phyloP scores from a whole-genome alignment of 2,113 vertebrate genomes.

The Heptranchias perlo region DNA sequence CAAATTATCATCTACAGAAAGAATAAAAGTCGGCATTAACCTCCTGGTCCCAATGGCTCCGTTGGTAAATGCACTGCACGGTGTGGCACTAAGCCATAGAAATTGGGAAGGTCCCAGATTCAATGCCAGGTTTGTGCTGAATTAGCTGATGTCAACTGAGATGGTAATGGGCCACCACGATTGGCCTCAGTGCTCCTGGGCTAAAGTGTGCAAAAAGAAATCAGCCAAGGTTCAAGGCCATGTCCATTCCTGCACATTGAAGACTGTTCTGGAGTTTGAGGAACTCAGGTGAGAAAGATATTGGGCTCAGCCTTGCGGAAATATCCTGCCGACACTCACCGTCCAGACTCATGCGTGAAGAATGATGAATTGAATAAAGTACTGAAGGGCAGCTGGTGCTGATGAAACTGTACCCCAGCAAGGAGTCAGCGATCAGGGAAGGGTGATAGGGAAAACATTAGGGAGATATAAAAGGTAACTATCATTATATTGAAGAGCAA shows the following conservation, averaged over 20 bases:
- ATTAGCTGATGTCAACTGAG: not conserved
- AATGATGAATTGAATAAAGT: not conserved
- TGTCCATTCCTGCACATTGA: not conserved
- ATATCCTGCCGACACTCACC: not conserved
- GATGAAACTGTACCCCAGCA: not conserved
- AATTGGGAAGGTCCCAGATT: not conserved
- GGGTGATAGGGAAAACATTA: not conserved
- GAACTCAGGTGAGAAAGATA: not conserved
- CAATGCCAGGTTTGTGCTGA: not conserved
- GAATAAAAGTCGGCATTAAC: not conserved
- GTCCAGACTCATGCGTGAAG: not conserved
- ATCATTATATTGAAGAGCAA: not conserved
- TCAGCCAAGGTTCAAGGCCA: not conserved
- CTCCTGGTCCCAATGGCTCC: not conserved
- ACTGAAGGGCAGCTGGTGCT: not conserved
- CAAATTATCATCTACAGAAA: not conserved
- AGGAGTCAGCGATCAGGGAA: not conserved
- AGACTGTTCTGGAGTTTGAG: too few relatives aligned
- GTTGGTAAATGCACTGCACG: not conserved
- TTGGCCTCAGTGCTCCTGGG: not conserved
- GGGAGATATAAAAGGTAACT: not conserved
- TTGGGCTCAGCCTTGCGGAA: not conserved
- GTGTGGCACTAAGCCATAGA: not conserved
- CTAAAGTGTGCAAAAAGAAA: not conserved
- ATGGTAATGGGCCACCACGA: not conserved